Conservation (phyloP, 2,797 vertebrate genomes). For the Alca torda region DNA sequence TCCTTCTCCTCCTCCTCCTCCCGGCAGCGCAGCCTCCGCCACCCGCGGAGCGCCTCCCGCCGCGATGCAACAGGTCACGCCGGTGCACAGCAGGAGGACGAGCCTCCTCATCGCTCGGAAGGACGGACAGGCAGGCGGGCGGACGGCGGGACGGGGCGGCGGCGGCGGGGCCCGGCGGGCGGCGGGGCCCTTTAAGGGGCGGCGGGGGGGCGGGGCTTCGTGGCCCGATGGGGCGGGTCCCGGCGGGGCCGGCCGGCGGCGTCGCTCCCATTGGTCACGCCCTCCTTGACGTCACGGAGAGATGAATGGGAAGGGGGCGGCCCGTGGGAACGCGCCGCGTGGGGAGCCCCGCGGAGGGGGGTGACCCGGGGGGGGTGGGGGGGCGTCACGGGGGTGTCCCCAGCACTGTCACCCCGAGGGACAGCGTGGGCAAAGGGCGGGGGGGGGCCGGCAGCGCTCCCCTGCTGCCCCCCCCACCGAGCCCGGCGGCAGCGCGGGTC, state of each 20-base stretch:
- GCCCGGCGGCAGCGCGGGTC: neutral
- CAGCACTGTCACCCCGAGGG: too few species aligned
- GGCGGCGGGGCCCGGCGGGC: neutral
- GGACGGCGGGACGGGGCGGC: neutral
- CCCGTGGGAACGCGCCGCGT: too few species aligned
- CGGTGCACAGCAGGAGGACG: neutral
- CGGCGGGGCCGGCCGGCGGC: neutral
- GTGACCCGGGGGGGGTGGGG: too few species aligned
- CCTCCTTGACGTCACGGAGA: neutral
- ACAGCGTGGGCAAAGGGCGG: neutral
- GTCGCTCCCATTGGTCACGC: neutral
- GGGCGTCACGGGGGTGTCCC: too few species aligned
- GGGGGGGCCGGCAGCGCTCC: neutral
- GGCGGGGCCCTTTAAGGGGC: neutral
- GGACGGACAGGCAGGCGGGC: fast-evolving
- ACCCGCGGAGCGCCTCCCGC: neutral
- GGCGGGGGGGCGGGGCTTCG: neutral
- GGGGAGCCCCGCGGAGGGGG: neutral
- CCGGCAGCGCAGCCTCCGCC: neutral
- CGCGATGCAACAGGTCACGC: neutral
- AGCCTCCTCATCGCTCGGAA: neutral
- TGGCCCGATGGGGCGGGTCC: neutral
- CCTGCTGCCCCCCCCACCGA: fast-evolving
- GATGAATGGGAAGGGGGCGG: neutral
- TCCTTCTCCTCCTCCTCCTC: neutral